These are phyloP conservation scores for Drosophila rhopaloa DNA, from an alignment of 1,140 invertebrate species.

Conservation along the genomic window DNA sequence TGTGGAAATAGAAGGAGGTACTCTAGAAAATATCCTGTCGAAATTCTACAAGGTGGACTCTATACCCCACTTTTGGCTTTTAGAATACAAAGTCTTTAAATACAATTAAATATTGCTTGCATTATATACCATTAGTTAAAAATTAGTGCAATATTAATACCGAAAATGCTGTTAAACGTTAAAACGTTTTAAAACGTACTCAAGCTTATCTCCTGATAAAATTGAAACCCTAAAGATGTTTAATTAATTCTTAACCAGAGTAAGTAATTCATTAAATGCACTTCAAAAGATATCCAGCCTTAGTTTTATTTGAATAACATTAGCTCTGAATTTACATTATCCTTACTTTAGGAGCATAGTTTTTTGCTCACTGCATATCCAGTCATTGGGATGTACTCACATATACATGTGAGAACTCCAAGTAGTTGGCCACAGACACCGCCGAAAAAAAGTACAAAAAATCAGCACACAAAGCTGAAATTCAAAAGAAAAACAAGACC, in stretches of 20 bases:
- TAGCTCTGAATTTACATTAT: no score
- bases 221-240: no score
- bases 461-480: conserved; percentile 58
- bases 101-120: background rate
- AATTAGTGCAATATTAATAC: no score
- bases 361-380: conserved; percentile 7
- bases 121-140: no score
- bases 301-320: no score
- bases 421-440: conserved; percentile 37
- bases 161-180: no score
- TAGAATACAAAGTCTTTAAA: background rate
- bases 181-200: no score
- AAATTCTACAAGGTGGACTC: background rate
- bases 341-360: background rate
- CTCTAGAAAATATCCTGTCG: conserved; percentile 1
- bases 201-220: no score
- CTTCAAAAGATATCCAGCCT: no score
- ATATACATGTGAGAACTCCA: conserved; percentile 28
- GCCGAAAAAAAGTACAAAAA: conserved; percentile 26
- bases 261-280: no score
- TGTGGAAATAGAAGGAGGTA: conserved; percentile 7
- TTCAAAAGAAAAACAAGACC: conserved; percentile 74
- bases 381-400: conserved; percentile 29
- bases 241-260: no score
- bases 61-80: no score